Evolutionary conservation across 2,113 vertebrate genomes (phyloP), one percentile per base, ranked within the genome.

Genomic region (Cathartes aura): DNA sequence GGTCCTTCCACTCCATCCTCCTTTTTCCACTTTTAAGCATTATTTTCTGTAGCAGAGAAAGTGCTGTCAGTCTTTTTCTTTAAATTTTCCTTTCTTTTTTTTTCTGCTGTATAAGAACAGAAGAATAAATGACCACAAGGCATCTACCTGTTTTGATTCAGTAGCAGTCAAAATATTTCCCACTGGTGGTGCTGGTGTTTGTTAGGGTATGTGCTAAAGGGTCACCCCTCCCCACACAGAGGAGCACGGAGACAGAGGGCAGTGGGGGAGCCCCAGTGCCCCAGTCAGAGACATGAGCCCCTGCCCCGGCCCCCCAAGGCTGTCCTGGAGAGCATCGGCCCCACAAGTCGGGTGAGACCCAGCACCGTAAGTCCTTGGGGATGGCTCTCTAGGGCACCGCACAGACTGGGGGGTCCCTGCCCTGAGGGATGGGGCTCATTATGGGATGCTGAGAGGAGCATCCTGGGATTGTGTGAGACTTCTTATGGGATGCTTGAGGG

Each of bases 251-350:
- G 32, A 5, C 12, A 71, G 32, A 50, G 26, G 52, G 30, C 26
- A 70, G 19, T 0, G 2, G 27, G 11, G 20, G 4, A 56, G 4
- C 30, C 59, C n/a, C 63, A 63, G 29, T 16, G 8, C 15, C 23
- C 32, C 32, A 40, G 16, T 21, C 19, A 76, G 78, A 75, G 34
- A 15, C 0, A 7, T 0, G 2, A 83, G 4, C 0, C 3, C 26
- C 24, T 59, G 53, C 18, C 40, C 27, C 2, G 5, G 8, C 6
- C 7, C n/a, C 8, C 4, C 29, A 36, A 34, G 14, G 60, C 12
- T 60, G 29, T 56, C 12, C 68, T 3, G 1, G 42, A 55, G 6
- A 59, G 3, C 15, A 16, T 70, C 40, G 64, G 7, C 19, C 24
- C 21, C 53, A 27, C 15, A 14, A 5, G 7, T 5, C 0, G 0